phyloP scores from a whole-genome alignment of 2,888 invertebrate genomes.

The Anarsia innoxiella region DNA sequence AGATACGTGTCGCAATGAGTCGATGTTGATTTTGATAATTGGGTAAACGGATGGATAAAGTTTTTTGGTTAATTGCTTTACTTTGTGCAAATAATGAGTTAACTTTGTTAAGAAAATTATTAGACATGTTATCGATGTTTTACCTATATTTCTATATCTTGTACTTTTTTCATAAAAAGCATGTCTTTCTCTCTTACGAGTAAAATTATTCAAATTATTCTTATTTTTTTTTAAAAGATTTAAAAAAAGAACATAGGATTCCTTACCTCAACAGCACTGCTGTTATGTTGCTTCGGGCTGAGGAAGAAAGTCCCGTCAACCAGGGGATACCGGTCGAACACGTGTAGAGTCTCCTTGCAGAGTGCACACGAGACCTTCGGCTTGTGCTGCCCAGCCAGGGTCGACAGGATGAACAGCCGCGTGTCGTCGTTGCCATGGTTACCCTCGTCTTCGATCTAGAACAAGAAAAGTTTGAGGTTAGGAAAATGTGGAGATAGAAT shows the following conservation, averaged over 20 bases:
- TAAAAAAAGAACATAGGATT: too few species aligned
- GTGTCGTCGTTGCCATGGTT: slow-evolving; percentile 99
- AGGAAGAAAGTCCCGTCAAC: slow-evolving; percentile 99
- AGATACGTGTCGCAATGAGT: slow-evolving; percentile 2
- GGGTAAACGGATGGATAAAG: too few species aligned
- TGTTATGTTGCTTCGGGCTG: slow-evolving; percentile 93
- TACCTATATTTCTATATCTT: too few species aligned
- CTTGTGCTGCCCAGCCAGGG: slow-evolving; percentile 93
- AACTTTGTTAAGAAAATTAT: too few species aligned
- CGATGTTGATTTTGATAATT: slow-evolving; percentile 5
- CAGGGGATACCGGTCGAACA: slow-evolving; percentile 97
- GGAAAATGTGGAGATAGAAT: too few species aligned
- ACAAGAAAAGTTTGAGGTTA: slow-evolving; percentile 54
- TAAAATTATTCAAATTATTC: too few species aligned
- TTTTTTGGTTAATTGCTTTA: too few species aligned
- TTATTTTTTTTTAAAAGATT: too few species aligned
- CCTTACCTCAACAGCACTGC: slow-evolving; percentile 88
- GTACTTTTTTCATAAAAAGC: too few species aligned
- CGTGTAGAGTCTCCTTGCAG: slow-evolving; percentile 91
- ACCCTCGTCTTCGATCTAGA: slow-evolving; percentile 98
- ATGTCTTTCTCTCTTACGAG: too few species aligned
- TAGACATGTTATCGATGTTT: too few species aligned
- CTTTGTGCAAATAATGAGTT: too few species aligned
- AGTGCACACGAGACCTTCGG: slow-evolving; percentile 89
- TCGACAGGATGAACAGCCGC: slow-evolving; percentile 95